Base-by-base conservation (phyloP, 2,797 vertebrate species). In the Anas bahamensis region DNA sequence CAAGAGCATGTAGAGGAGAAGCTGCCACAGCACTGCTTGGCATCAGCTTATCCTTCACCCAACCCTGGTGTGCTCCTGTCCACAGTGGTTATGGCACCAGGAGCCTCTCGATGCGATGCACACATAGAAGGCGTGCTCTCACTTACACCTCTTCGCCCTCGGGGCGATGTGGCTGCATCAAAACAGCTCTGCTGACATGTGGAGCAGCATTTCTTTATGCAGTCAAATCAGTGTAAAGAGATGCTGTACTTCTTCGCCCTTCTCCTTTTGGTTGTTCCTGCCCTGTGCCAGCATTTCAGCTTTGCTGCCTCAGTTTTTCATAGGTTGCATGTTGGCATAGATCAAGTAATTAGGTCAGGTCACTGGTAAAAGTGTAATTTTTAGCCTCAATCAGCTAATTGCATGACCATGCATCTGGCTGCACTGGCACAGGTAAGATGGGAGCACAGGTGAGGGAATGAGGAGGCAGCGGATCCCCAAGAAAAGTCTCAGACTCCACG, bases 61-160 rank as follows among this genome's bases (percentile, higher is more conserved):
- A 29, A 46, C n/a, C 9, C 2, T 4, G 35, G 10, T 8, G 48
- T 7, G 41, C 41, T 63, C 2, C 1, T 23, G 17, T 10, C 11
- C 56, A 33, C 48, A 6, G 46, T 4, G 35, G 4, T 2, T 1
- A 6, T 26, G 39, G 55, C 5, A 5, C 39, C 41, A 24, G 18
- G n/a, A 19, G 14, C 22, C 15, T 42, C 71, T 44, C 11, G 26
- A 14, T n/a, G 7, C 42, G 1, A 13, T 11, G 35, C 8, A 3
- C 7, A 3, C 9, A 3, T 0, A 5, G 42, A 17, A 28, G 19
- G 39, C 17, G 18, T 31, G 8, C 9, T 41, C 9, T 17, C 23
- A 6, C 17, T 56, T 13, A 1, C 8, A 21, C 10, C 28, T 46
- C 37, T 10, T 10, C 19, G 10, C 19, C 39, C 22, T 19, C 11